Base-by-base conservation (phyloP, 2,888 invertebrate genomes). In the Auanema sp. region DNA sequence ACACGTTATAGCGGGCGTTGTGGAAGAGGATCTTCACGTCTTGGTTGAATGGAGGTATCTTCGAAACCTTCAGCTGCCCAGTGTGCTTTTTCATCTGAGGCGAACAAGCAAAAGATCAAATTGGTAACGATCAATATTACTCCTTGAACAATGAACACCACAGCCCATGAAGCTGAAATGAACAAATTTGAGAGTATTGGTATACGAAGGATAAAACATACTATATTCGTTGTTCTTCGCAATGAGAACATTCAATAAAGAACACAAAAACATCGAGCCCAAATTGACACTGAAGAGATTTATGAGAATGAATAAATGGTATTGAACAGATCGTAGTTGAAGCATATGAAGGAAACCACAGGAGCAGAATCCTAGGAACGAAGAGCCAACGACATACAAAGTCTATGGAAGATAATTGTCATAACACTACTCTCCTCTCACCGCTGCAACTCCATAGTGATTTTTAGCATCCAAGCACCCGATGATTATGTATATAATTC, bases 221-320 rank as follows among this genome's bases (percentile, higher is more conserved):
- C 76, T 70, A 63, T 73, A 73, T 62, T 76, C 73, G 4, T 73
- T 73, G 59, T 73, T 71, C 44, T 72, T 64, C 0, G 74, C 68
- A 16, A 76, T 71, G 44, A 76, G 66, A 11, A 69, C 72, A 49
- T 73, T 74, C 23, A 76, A 59, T 0, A 76, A 61, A 1, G 72
- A 69, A 40, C 71, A 65, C 53, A 74, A 61, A 49, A 71, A 72
- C 67, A 71, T 69, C 25, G 73, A 62, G 43, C 60, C 60, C 41
- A 68, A 62, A 44, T 67, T 57, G 47, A 72, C 68, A 40, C 67
- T 65, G 52, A 71, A 71, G 33, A 76, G 66, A 57, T 76, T 72
- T 51, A 73, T 64, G 6, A 76, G 66, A 33, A 76, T 65, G 66
- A 76, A 76, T 12, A 72, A 66, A 40, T 72, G 68, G 16, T 70